Conservation (phyloP, 2,888 invertebrate species). For the Ophioninae sp. region DNA sequence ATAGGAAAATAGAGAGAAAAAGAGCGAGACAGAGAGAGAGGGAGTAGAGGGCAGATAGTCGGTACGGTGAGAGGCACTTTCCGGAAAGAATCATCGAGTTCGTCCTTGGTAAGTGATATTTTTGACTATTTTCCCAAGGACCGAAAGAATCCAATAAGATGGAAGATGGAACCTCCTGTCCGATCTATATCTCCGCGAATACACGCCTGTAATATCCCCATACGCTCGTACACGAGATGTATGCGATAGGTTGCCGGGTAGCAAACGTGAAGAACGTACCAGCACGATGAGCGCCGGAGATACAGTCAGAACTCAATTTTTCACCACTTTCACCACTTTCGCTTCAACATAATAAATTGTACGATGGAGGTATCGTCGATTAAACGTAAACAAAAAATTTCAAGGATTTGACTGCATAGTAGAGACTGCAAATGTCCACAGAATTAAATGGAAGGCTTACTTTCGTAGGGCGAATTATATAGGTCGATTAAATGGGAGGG, state of each 20-base stretch:
- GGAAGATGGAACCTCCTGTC: conserved; percentile 34
- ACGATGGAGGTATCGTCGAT: too few relatives aligned
- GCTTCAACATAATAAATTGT: too few relatives aligned
- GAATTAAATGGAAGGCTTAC: too few relatives aligned
- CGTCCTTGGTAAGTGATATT: conserved; percentile 70
- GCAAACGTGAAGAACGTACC: conserved; percentile 21
- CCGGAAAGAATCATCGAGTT: conserved; percentile 42
- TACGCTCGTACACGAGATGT: neutral
- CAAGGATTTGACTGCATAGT: too few relatives aligned
- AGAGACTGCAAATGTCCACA: too few relatives aligned
- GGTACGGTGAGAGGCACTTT: neutral
- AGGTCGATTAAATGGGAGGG: too few relatives aligned
- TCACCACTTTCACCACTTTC: too few relatives aligned
- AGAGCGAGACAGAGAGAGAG: neutral
- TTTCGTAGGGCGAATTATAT: too few relatives aligned
- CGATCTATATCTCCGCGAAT: neutral
- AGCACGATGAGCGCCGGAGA: neutral
- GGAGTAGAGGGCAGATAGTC: conserved; percentile 5
- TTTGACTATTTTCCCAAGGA: conserved; percentile 69
- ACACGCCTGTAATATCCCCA: neutral
- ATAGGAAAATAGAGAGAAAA: conserved; percentile 4
- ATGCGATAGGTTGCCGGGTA: neutral
- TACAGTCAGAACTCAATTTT: too few relatives aligned
- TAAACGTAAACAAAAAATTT: too few relatives aligned
- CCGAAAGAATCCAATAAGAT: conserved; percentile 69